These are phyloP conservation scores for Sebastes hopkinsi DNA, from an alignment of 2,797 vertebrate genomes.

Conservation along the genomic window DNA sequence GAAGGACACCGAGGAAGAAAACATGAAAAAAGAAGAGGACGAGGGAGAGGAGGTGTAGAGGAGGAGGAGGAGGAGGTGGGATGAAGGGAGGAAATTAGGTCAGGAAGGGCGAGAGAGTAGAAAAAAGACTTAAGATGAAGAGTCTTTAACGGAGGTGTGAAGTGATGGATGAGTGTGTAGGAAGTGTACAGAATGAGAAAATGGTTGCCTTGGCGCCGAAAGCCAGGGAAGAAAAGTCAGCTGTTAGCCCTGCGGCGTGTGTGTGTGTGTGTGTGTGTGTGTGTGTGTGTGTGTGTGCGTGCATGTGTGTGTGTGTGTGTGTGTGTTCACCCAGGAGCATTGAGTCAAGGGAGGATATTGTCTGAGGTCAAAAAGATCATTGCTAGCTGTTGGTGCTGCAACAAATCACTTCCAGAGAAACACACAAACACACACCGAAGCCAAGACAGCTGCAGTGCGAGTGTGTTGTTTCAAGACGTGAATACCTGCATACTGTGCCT, in stretches of 20 bases:
- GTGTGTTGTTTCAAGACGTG: background rate
- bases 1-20: background rate
- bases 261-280: background rate
- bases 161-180: slow-evolving; percentile 67
- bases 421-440: background rate
- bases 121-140: slow-evolving; percentile 33
- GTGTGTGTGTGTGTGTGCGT: background rate
- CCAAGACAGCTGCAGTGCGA: background rate
- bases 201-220: slow-evolving; percentile 35
- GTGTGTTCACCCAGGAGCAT: slow-evolving; percentile 24
- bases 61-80: background rate
- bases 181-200: slow-evolving; percentile 57
- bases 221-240: slow-evolving; percentile 43
- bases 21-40: background rate
- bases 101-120: slow-evolving; percentile 15
- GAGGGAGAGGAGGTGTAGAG: background rate
- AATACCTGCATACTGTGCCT: background rate
- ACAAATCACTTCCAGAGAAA: slow-evolving; percentile 45
- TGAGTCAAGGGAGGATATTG: slow-evolving; percentile 41
- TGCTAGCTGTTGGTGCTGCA: slow-evolving; percentile 26
- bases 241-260: slow-evolving; percentile 12
- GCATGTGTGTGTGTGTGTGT: slow-evolving; percentile 11
- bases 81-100: slow-evolving; percentile 29
- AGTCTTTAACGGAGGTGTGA: slow-evolving; percentile 41
- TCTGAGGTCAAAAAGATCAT: slow-evolving; percentile 59